Percentiles rank a stretch among this genome's conserved stretches.
These are phyloP conservation scores for Premnoplex brunnescens DNA, from an alignment of 2,797 vertebrate genomes.

Conservation along the genomic window DNA sequence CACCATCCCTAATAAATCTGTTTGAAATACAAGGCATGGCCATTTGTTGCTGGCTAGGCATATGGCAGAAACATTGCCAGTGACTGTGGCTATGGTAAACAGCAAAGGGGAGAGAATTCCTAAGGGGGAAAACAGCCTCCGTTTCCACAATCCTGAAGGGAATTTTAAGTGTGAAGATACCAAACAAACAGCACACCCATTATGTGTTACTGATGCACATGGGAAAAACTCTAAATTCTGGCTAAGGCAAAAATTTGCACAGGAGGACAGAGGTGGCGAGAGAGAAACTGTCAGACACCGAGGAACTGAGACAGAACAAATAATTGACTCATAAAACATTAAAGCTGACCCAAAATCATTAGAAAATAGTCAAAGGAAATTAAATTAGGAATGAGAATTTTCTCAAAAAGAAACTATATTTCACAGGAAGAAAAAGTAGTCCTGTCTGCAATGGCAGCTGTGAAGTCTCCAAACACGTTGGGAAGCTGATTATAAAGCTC, in stretches of 20 bases:
- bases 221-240: not conserved
- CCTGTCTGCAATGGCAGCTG: not conserved
- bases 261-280: not conserved
- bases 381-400: not conserved
- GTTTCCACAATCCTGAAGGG: not conserved
- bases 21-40: not conserved
- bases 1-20: not conserved
- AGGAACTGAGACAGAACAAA: accelerated
- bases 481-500: not conserved
- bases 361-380: not conserved
- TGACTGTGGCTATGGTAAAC: accelerated
- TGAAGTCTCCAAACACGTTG: not conserved
- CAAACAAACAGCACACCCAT: not conserved
- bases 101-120: not conserved
- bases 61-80: not conserved
- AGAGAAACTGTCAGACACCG: not conserved
- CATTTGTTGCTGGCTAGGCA: not conserved
- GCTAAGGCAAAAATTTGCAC: not conserved
- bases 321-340: not conserved
- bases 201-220: not conserved
- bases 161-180: not conserved
- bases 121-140: not conserved
- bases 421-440: not conserved
- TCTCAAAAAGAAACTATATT: not conserved
- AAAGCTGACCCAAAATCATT: not conserved